These are phyloP conservation scores for Phataginus tricuspis DNA, from an alignment of 2,797 vertebrate genomes.

Conservation along the genomic window DNA sequence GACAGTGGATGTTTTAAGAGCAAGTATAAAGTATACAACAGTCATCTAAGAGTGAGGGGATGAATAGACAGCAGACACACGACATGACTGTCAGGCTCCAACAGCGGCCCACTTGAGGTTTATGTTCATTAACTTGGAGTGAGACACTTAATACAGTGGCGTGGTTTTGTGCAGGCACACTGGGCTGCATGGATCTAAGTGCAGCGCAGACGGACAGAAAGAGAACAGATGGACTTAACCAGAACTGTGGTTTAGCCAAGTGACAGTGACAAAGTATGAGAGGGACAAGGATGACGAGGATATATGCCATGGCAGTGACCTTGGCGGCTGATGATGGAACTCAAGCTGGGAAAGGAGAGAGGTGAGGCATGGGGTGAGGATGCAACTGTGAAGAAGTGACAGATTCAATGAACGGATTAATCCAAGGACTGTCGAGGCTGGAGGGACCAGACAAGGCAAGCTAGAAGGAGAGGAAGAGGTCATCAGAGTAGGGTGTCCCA, in stretches of 20 bases:
- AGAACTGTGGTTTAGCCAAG: not conserved
- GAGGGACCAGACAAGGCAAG: not conserved
- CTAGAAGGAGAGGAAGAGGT: not conserved
- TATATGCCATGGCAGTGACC: rapidly evolving
- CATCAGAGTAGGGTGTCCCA: rapidly evolving
- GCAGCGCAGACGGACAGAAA: not conserved
- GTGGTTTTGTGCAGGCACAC: not conserved
- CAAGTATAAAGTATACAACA: not conserved
- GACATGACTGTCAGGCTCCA: rapidly evolving
- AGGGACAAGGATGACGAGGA: not conserved
- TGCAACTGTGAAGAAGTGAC: rapidly evolving
- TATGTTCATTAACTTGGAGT: not conserved
- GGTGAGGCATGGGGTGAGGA: not conserved
- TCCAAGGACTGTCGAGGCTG: rapidly evolving
- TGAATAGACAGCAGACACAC: rapidly evolving
- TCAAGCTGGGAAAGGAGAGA: not conserved
- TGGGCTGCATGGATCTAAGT: rapidly evolving
- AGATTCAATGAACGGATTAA: rapidly evolving
- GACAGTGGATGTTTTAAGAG: not conserved
- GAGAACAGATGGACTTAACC: not conserved
- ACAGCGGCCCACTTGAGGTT: not conserved
- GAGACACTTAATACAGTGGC: rapidly evolving
- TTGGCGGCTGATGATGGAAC: not conserved
- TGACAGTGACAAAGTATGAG: not conserved
- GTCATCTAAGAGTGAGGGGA: too few relatives aligned